Evolutionary conservation across 2,113 vertebrate genomes (phyloP), one percentile per base, ranked within the genome.

Genomic region (Osmerus eperlanus): DNA sequence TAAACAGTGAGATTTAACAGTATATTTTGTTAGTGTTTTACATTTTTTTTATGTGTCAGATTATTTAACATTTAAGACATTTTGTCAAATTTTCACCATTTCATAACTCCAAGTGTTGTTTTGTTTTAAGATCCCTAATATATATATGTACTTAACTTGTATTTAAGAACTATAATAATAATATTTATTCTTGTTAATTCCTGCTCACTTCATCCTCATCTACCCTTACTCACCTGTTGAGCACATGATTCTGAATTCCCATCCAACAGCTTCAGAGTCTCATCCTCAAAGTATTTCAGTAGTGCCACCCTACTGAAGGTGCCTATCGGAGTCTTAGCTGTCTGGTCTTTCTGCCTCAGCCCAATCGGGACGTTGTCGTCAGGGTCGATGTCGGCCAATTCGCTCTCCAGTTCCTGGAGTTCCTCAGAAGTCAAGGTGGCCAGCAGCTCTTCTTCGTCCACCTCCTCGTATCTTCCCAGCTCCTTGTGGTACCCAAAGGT

Each of bases 211-310:
- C 4, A 36, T 36, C 70, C 4, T 5, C 25, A 23, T 56, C 14
- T 19, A 1, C 58, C 59, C 19, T 23, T 2, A 8, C 19, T 23
- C 1, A 8, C 89, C 86, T 84, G 82, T 70, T 67, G 52, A 0
- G 9, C 0, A 1, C 55, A 67, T n/a, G 75, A 74, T 63, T 76
- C 79, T 32, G 52, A 3, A 28, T 85, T 89, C 75, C 93, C 91
- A 58, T 94, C 90, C 61, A 93, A 69, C 62, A 94, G 91, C 78
- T 92, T 95, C 78, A 81, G 91, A 74, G 94, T 95, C 80, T 96
- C 94, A n/a, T 93, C 92, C 87, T 96, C 94, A 94, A 94, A 96
- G 55, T 96, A 94, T 68, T 93, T 94, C 89, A 96, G 92, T 84
- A 97, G 81, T 0, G 95, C 93, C 71, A 95, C 93, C 80, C 94